Base-by-base conservation (phyloP, 2,888 invertebrate genomes). In the Glaucopsyche alexis region DNA sequence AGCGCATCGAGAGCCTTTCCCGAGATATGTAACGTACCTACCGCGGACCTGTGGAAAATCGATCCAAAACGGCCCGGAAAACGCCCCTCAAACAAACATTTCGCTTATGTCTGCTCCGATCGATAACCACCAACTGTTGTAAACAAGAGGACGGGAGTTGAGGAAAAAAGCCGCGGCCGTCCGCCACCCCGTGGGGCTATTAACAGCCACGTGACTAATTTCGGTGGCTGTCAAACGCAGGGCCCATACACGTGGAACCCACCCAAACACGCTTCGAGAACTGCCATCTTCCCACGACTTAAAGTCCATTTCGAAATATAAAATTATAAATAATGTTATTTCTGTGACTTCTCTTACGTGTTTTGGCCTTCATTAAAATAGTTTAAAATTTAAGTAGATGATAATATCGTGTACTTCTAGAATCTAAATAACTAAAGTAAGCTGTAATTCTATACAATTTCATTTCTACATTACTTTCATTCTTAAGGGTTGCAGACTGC, bases 191-290 rank as follows among this genome's bases (percentile, higher is more conserved):
- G 85, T 79, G 83, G 83, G 84, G 86, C 90, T 87, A 89, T 90
- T 90, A 90, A 81, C 84, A 83, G 90, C 87, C 93, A 93, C 93
- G 93, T 91, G 93, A 91, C 91, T 90, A 87, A 93, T 93, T 92
- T 91, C 80, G 87, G 86, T 87, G 89, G 87, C 93, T 93, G 93
- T 93, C 93, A 93, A 82, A 79, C 78, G 80, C 93, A 93, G 89
- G 80, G 76, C 79, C 78, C 76, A 79, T 80, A 83, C 89, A 89
- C 90, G 91, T 88, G 90, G 86, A 79, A 80, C 74, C 78, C 77
- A 73, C 71, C 78, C 74, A 72, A 73, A 74, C 73, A 65, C 74
- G 76, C 77, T 49, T 19, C 72, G 66, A 66, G 66, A 16, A 50
- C 40, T 14, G 72, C 66, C 72, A 50, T 50, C 65, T 65, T 49